phyloP scores from a whole-genome alignment of 2,888 invertebrate genomes.

The Drosophila ezoana region DNA sequence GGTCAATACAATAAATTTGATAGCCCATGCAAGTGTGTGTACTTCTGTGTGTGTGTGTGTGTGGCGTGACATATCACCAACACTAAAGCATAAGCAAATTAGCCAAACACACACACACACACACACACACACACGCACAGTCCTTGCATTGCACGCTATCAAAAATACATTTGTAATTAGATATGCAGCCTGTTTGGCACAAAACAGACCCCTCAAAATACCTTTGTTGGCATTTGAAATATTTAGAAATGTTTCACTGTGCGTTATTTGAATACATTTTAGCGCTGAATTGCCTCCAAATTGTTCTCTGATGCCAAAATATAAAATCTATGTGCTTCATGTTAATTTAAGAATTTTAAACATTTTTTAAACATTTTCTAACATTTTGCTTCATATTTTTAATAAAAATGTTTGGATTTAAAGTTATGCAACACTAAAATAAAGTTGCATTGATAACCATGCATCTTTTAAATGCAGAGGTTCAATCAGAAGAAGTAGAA shows the following conservation, averaged over 20 bases:
- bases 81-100: constrained; percentile 55
- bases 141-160: constrained; percentile 39
- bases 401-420: no score
- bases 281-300: not conserved
- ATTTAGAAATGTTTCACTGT: not conserved
- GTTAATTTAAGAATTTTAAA: no score
- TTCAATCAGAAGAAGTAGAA: no score
- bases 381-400: no score
- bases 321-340: no score
- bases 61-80: constrained; percentile 54
- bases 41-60: constrained; percentile 23
- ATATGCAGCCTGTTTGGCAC: constrained; percentile 36
- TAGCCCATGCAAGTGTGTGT: constrained; percentile 16
- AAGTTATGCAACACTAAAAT: no score
- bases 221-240: not conserved
- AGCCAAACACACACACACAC: no score
- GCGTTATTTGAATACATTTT: not conserved
- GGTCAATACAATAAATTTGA: constrained; percentile 57
- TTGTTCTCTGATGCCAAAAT: no score
- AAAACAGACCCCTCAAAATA: constrained; percentile 9
- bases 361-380: no score
- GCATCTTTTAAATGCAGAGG: no score
- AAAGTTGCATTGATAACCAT: no score
- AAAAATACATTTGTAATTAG: constrained; percentile 66
- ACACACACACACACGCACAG: not conserved